phyloP scores from a whole-genome alignment of 2,113 vertebrate genomes.

The Lucifuga dentata region DNA sequence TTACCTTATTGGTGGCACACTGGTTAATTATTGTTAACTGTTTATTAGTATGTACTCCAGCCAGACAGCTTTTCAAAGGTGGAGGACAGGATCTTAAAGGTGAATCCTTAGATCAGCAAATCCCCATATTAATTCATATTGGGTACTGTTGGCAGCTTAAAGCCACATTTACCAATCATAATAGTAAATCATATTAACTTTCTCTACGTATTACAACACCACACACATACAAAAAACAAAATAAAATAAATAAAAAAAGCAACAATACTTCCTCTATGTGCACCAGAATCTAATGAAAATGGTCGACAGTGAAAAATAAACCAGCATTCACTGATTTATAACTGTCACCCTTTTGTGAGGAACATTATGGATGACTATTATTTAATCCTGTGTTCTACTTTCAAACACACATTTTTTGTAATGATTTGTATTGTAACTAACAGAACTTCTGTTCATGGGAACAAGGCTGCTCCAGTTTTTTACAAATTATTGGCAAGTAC shows the following conservation, averaged over 20 bases:
- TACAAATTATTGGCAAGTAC: no score
- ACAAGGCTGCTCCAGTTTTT: no score
- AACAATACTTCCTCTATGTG: no score
- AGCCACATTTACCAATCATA: background rate
- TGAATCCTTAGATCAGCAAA: no score
- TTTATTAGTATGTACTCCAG: slow-evolving; percentile 30
- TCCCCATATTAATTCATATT: background rate
- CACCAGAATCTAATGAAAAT: no score
- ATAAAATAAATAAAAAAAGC: no score
- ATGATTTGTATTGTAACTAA: slow-evolving; percentile 11
- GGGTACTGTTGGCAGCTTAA: background rate
- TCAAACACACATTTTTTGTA: background rate
- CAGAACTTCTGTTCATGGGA: background rate
- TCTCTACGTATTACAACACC: background rate
- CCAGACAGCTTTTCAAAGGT: no score
- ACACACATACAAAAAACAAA: no score
- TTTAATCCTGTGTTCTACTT: no score
- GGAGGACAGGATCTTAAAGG: no score
- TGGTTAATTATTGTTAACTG: slow-evolving; percentile 35
- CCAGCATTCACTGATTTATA: background rate
- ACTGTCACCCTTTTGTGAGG: background rate
- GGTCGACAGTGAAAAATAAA: no score
- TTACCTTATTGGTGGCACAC: slow-evolving; percentile 1
- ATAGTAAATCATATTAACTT: background rate
- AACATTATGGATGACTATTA: background rate